These are phyloP conservation scores for Ceraclea dissimilis DNA, from an alignment of 2,888 invertebrate species.

Conservation along the genomic window DNA sequence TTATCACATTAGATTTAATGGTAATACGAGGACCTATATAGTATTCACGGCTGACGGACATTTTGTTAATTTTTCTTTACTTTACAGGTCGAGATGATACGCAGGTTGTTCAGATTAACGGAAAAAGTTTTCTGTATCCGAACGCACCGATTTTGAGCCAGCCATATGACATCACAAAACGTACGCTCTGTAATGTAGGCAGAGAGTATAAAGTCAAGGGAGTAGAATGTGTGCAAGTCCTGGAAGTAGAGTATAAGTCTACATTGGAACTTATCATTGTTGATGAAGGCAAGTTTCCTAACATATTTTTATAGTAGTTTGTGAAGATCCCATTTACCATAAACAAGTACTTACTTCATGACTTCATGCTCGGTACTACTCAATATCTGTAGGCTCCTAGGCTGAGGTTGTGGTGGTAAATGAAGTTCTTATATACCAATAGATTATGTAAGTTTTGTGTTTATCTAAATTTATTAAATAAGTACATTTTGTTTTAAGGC, in stretches of 20 bases:
- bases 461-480: no score
- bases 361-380: no score
- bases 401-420: no score
- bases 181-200: constrained; percentile 38
- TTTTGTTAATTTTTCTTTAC: no score
- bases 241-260: constrained; percentile 43
- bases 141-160: constrained; percentile 50
- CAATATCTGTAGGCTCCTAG: no score
- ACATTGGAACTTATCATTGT: constrained; percentile 52
- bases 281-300: constrained; percentile 47
- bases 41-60: no score
- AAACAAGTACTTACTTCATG: no score
- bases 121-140: constrained; percentile 52
- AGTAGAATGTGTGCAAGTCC: constrained; percentile 49
- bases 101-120: constrained; percentile 49
- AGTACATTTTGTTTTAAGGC: constrained; percentile 30
- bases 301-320: background rate
- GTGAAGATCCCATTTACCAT: no score
- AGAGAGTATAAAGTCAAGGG: constrained; percentile 34
- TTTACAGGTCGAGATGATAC: constrained; percentile 14
- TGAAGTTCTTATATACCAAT: no score
- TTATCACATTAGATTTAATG: no score
- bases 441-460: no score
- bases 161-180: constrained; percentile 36
- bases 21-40: no score